Base-by-base conservation (phyloP, 2,888 invertebrate genomes). In the Tetranychus truncatus region DNA sequence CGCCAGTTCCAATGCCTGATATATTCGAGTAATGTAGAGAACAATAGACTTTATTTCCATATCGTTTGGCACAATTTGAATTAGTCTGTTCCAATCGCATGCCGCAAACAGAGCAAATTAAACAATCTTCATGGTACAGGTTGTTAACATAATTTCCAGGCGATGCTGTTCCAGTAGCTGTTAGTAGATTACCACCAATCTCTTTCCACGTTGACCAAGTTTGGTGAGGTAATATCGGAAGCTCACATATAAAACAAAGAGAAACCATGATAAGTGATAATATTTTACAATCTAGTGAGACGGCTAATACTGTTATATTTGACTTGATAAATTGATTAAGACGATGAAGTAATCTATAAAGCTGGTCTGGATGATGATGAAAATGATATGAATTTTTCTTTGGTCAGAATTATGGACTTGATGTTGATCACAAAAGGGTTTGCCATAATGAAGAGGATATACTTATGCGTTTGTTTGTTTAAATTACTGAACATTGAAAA, bases 1-100 rank as follows among this genome's bases (percentile, higher is more conserved):
- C 75, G 6, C 79, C 79, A 9, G 77, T 76, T 66, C 77, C 77
- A 91, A 93, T 92, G 84, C 93, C 91, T 84, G 92, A 91, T 80
- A 93, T 92, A 90, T 94, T 94, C 82, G 92, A 92, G 84, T 93
- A 94, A 86, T 94, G 94, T 84, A 94, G 87, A 85, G 93, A 92
- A 88, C 94, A 94, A 85, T 93, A 89, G 84, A 94, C 92, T 84
- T 92, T 92, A 86, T 93, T 93, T 86, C 89, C 88, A 86, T 88
- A 88, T 81, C 88, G 86, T 77, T 81, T 80, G 76, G 83, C 84
- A 77, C 83, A 80, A 67, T 76, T 76, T 21, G 80, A 78, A 67
- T 76, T 80, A 11, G 77, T 77, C 45, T 76, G 77, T 72, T 76
- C 92, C 82, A 94, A 88, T 86, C 93, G 92, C 84, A 92, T 86